These are phyloP conservation scores for Rhinophrynus dorsalis DNA, from an alignment of 2,797 vertebrate species.

Conservation along the genomic window DNA sequence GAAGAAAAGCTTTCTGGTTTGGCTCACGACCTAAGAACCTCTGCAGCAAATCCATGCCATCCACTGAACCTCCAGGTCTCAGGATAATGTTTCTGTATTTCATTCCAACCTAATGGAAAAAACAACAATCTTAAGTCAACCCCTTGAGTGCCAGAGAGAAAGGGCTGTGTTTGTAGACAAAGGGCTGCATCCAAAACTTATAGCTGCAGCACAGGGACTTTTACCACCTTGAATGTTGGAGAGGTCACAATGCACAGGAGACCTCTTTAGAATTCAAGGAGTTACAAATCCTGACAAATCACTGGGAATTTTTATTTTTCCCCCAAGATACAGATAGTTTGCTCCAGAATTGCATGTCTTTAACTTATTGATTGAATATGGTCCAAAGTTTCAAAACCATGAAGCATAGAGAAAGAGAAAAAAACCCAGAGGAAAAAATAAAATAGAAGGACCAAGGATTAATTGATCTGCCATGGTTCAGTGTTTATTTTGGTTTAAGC, in stretches of 20 bases:
- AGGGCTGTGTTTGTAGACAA: not conserved
- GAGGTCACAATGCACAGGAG: too few species aligned
- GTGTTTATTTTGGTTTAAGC: not conserved
- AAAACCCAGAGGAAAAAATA: not conserved
- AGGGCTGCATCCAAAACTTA: too few species aligned
- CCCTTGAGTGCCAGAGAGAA: too few species aligned
- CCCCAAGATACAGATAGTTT: not conserved
- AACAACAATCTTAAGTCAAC: conserved; percentile 1
- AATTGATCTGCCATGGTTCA: not conserved
- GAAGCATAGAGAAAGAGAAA: too few species aligned
- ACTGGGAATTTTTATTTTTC: too few species aligned
- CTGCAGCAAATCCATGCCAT: conserved; percentile 88
- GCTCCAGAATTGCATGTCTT: too few species aligned
- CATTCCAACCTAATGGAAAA: conserved; percentile 77
- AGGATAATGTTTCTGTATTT: conserved; percentile 89
- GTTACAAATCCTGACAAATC: too few species aligned
- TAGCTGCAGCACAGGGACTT: too few species aligned
- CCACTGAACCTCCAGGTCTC: conserved; percentile 86
- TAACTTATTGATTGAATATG: too few species aligned
- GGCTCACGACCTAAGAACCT: conserved; percentile 86
- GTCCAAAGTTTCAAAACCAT: too few species aligned
- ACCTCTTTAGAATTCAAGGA: too few species aligned
- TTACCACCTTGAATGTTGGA: too few species aligned
- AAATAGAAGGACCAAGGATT: not conserved
- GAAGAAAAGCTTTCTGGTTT: conserved; percentile 86